phyloP scores from a whole-genome alignment of 2,797 vertebrate species.

The Poeciliopsis paucimaculata region DNA sequence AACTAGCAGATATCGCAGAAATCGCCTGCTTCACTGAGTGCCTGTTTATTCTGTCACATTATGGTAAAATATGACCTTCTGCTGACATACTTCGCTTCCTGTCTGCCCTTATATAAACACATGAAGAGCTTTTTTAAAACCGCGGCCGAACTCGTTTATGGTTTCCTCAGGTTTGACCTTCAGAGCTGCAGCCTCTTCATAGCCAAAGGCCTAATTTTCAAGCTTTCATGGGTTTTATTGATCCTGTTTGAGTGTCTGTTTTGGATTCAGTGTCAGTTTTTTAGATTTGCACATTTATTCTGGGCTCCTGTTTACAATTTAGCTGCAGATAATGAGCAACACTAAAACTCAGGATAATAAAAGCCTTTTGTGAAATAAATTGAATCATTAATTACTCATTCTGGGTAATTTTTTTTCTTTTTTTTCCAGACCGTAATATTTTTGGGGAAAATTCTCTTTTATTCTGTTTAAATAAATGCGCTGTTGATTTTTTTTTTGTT shows the following conservation, averaged over 20 bases:
- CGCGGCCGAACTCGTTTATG: constrained; percentile 43
- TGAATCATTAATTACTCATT: not conserved
- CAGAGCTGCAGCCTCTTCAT: constrained; percentile 39
- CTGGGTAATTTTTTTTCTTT: not conserved
- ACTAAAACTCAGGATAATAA: not conserved
- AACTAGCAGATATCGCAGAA: constrained; percentile 47
- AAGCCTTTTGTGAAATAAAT: not conserved
- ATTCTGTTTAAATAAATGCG: not conserved
- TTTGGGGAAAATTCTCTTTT: not conserved
- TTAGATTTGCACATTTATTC: not conserved
- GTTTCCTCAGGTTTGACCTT: constrained; percentile 62
- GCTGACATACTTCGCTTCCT: constrained; percentile 30
- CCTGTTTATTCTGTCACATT: constrained; percentile 60
- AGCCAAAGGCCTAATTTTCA: constrained; percentile 1
- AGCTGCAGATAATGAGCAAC: not conserved
- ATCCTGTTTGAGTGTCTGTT: constrained; percentile 1
- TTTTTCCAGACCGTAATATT: not conserved
- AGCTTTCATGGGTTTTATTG: constrained; percentile 32
- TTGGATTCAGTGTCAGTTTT: constrained; percentile 3
- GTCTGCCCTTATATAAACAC: constrained; percentile 63
- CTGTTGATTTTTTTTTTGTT: not conserved
- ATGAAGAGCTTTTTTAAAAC: constrained; percentile 44
- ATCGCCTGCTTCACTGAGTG: constrained; percentile 29
- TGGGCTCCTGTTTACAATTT: not conserved
- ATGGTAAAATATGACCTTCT: constrained; percentile 54